A percentile compares a stretch with the other conserved stretches of the same genome.
Evolutionary conservation across 2,888 invertebrate species (phyloP).

Genomic region (Adelognathus sp.): DNA sequence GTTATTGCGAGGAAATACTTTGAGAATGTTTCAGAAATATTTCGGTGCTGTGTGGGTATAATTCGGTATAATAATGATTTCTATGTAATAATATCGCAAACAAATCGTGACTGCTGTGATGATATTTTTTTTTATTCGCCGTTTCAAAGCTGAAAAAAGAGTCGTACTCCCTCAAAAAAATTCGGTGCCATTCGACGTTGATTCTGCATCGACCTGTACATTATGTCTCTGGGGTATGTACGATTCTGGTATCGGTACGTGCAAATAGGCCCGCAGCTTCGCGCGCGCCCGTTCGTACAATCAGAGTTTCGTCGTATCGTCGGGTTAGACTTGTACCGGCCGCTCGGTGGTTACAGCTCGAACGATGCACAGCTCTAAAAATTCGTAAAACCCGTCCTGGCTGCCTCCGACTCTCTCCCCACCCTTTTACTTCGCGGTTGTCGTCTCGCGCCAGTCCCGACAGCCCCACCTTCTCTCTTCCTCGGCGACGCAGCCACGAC

Average conservation of each 20-base stretch:
- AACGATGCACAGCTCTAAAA: slow-evolving; percentile 59
- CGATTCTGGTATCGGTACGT: slow-evolving; percentile 35
- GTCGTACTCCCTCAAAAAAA: no score
- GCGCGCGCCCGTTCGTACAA: slow-evolving; percentile 42
- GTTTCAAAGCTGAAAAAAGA: no score
- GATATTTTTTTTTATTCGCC: no score
- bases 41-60: no score
- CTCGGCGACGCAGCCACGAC: neutral
- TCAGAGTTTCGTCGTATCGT: slow-evolving; percentile 34
- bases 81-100: no score
- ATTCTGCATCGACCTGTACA: no score
- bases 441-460: slow-evolving; percentile 10
- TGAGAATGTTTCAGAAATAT: no score
- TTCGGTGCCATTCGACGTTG: no score
- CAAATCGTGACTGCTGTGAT: no score
- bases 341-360: slow-evolving; percentile 10
- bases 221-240: neutral
- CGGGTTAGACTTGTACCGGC: slow-evolving; percentile 30
- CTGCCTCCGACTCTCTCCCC: slow-evolving; percentile 21
- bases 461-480: neutral
- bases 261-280: slow-evolving; percentile 33
- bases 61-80: no score
- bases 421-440: neutral
- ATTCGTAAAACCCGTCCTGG: slow-evolving; percentile 59
- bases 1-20: no score